phyloP scores from a whole-genome alignment of 2,888 invertebrate species.

The Aproaerema taeniolella region DNA sequence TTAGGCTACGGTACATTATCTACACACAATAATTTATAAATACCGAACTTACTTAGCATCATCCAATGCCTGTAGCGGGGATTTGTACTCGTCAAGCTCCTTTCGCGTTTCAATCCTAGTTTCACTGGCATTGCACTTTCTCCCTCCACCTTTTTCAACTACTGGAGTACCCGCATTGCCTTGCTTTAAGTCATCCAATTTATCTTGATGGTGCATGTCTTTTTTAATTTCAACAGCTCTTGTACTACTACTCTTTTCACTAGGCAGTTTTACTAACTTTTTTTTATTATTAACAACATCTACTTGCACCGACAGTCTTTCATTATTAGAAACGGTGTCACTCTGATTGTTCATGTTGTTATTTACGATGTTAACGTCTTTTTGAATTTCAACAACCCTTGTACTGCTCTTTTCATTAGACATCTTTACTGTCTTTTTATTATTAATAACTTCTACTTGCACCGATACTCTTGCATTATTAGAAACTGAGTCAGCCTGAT shows the following conservation, averaged over 20 bases:
- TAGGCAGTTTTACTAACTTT: conserved; percentile 30
- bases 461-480: not conserved
- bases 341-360: not conserved
- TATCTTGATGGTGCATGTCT: conserved; percentile 14
- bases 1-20: not conserved
- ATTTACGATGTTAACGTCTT: not conserved
- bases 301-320: conserved; percentile 46
- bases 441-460: not conserved
- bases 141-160: conserved; percentile 27
- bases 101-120: conserved; percentile 16
- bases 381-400: not conserved
- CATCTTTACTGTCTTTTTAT: conserved; percentile 23
- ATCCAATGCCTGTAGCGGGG: conserved; percentile 57
- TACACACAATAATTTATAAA: not conserved
- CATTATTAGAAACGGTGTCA: conserved; percentile 18
- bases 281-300: conserved; percentile 51
- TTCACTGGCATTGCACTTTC: conserved; percentile 16
- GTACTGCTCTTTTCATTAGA: conserved; percentile 12
- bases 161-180: conserved; percentile 19
- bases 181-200: conserved; percentile 16
- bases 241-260: conserved; percentile 12
- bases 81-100: conserved; percentile 52
- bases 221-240: not conserved
- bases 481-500: no score
- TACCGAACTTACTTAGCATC: conserved; percentile 43